phyloP scores from a whole-genome alignment of 2,113 vertebrate species.

The Oncorhynchus keta region DNA sequence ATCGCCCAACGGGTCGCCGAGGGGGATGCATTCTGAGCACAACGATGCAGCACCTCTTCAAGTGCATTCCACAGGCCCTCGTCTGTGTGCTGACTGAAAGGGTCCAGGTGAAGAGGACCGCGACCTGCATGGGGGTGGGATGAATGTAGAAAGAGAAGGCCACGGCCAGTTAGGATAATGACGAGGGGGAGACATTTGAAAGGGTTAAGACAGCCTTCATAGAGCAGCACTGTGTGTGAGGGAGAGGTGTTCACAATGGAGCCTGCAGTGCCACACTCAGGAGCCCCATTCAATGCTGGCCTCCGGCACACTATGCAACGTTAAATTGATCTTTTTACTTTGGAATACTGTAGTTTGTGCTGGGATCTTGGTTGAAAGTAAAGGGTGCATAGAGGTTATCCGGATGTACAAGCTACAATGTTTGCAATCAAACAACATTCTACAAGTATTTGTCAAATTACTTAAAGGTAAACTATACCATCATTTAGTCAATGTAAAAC shows the following conservation, averaged over 20 bases:
- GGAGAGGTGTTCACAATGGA: too few relatives aligned
- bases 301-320: constrained; percentile 51
- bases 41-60: constrained; percentile 83
- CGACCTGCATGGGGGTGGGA: constrained; percentile 78
- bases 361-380: constrained; percentile 20
- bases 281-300: constrained; percentile 54
- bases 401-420: background rate
- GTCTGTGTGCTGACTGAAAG: constrained; percentile 89
- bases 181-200: constrained; percentile 66
- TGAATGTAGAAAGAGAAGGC: constrained; percentile 74
- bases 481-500: too few relatives aligned
- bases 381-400: constrained; percentile 13
- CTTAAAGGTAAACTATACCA: too few relatives aligned
- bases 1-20: constrained; percentile 67
- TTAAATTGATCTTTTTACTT: constrained; percentile 68
- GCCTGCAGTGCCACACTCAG: constrained; percentile 46
- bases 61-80: constrained; percentile 93
- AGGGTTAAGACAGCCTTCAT: constrained; percentile 73
- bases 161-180: constrained; percentile 69
- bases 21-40: constrained; percentile 70
- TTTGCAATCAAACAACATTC: too few relatives aligned
- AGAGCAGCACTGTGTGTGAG: constrained; percentile 57
- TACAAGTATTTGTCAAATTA: too few relatives aligned
- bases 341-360: constrained; percentile 45
- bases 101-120: constrained; percentile 93